Evolutionary conservation across 2,113 vertebrate genomes (phyloP).

Genomic region (Ahaetulla prasina): DNA sequence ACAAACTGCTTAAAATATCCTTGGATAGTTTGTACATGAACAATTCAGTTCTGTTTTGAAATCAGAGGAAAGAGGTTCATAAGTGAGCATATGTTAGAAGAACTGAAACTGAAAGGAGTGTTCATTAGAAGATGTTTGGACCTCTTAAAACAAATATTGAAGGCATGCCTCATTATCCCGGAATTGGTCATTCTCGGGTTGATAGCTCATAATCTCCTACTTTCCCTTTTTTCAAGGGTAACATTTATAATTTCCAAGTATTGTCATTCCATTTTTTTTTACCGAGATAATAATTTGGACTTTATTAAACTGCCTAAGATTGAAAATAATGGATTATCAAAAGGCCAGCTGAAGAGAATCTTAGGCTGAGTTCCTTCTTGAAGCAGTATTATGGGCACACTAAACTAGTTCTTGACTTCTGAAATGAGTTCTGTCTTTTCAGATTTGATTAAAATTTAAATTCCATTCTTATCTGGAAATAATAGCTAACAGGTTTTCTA

Average conservation of each 20-base stretch:
- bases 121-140: conserved; percentile 17
- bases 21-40: conserved; percentile 28
- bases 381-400: not conserved
- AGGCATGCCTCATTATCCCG: not conserved
- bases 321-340: not conserved
- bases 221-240: not conserved
- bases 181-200: not conserved
- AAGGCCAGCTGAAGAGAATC: not conserved
- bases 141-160: conserved; percentile 20
- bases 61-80: conserved; percentile 32
- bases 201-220: not conserved
- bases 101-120: conserved; percentile 27
- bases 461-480: not conserved
- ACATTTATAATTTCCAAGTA: not conserved
- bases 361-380: not conserved
- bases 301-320: not conserved
- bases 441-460: not conserved
- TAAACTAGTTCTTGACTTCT: not conserved
- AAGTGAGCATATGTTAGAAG: conserved; percentile 17
- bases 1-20: conserved; percentile 37
- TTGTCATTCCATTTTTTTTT: not conserved
- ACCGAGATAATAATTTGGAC: not conserved
- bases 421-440: conserved; percentile 11
- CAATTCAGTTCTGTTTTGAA: conserved; percentile 30
- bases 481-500: not conserved